Base-by-base conservation (phyloP, 2,888 invertebrate species). In the Harpalus rubripes region DNA sequence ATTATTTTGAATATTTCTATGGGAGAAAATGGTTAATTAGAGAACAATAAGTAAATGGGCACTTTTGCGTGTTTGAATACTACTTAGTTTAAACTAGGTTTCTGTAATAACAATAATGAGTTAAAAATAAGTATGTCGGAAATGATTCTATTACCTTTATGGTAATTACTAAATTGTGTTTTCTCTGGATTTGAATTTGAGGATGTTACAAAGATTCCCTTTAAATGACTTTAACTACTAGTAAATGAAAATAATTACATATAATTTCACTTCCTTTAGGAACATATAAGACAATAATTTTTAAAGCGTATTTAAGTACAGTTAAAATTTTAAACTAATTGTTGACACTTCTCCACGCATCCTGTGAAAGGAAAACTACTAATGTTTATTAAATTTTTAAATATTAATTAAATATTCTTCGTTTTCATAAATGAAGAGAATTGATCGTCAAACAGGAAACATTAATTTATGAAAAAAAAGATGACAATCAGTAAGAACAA, bases 241-340 rank as follows among this genome's bases (percentile, higher is more conserved):
- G 16, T 76, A 76, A 76, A 76, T 76, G 76, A 76, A 76, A 52
- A 76, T 76, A 76, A 76, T 76, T 76, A 76, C 39, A n/a, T 76
- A 22, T 76, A 76, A 76, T 76, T 52, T 52, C 15, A 52, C 76
- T 76, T 76, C 22, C 56, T 76, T 18, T 52, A 39, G 15, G 12
- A 63, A 59, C 15, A 56, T 56, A 32, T 32, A 32, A 32, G 32
- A 32, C 32, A 32, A 32, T 32, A 32, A 32, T 32, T 32, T 32
- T 32, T 32, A 32, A 32, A 1, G 32, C 32, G 32, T 32, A 3
- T 32, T 32, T 32, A 32, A 32, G 5, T 32, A 32, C 32, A 32
- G 32, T 32, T 32, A 32, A 32, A 32, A 32, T 32, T 52, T 52
- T 52, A 12, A 12, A 52, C 44, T 52, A 52, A 52, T 52, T 52